Conservation (phyloP, 2,113 vertebrate species). For the Raja brachyura region DNA sequence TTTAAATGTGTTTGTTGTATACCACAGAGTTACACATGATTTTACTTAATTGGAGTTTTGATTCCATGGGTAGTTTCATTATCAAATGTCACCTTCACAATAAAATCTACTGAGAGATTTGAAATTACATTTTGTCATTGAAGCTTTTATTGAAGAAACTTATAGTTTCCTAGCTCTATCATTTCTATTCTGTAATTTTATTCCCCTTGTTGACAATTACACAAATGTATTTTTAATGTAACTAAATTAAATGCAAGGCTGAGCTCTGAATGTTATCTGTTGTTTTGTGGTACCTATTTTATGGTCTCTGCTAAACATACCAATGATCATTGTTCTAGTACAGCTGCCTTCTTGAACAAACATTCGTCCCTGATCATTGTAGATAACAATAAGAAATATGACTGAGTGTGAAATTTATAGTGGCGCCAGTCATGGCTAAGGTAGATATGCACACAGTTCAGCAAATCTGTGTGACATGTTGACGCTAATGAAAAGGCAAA, state of each 20-base stretch:
- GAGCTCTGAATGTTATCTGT: neutral
- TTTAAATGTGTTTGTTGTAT: slow-evolving; percentile 16
- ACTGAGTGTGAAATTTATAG: neutral
- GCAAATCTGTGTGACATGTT: neutral
- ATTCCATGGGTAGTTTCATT: slow-evolving; percentile 4
- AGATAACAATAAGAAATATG: neutral
- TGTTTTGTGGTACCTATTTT: neutral
- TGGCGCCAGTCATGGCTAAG: neutral
- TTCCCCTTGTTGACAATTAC: neutral
- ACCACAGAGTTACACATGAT: neutral
- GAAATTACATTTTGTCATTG: neutral
- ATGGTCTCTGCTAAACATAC: neutral
- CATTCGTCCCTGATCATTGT: neutral
- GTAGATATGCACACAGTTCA: neutral
- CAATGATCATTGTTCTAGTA: neutral
- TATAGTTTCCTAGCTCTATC: neutral
- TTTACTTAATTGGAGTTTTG: neutral
- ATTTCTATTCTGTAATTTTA: slow-evolving; percentile 13
- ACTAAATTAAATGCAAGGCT: slow-evolving; percentile 3
- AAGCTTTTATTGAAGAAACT: neutral
- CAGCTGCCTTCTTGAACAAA: neutral
- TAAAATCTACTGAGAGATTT: neutral
- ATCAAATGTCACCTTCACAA: neutral
- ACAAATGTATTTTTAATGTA: neutral
- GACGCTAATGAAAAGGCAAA: neutral